Evolutionary conservation across 2,113 vertebrate genomes (phyloP).

Genomic region (Todiramphus saurophagus): DNA sequence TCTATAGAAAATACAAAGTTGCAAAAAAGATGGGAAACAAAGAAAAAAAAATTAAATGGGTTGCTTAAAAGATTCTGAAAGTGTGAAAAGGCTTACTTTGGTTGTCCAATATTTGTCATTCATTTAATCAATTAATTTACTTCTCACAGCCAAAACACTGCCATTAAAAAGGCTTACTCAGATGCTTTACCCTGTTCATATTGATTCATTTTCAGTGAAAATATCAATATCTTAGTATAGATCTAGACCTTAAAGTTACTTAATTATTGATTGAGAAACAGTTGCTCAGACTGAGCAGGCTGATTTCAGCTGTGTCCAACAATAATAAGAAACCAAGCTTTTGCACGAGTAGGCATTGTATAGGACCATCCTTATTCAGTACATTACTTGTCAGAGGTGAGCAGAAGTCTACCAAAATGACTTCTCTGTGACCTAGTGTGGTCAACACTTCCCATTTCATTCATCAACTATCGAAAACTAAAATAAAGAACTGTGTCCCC

Average conservation of each 20-base stretch:
- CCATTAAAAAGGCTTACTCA: conserved; percentile 90
- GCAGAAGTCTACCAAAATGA: conserved; percentile 67
- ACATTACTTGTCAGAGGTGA: conserved; percentile 71
- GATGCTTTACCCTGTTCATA: conserved; percentile 80
- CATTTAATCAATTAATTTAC: conserved; percentile 88
- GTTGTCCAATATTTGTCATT: conserved; percentile 80
- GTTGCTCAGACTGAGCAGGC: conserved; percentile 83
- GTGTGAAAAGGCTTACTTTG: conserved; percentile 66
- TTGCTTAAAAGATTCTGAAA: conserved; percentile 62
- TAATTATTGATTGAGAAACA: conserved; percentile 90
- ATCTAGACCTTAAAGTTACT: conserved; percentile 84
- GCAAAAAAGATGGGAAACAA: neutral
- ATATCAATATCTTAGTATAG: conserved; percentile 94
- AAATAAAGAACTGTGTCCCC: conserved; percentile 20
- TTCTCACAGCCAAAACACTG: conserved; percentile 81
- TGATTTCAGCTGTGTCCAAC: conserved; percentile 77
- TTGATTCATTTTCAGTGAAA: conserved; percentile 88
- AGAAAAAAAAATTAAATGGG: conserved; percentile 29
- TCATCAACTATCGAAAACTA: conserved; percentile 23
- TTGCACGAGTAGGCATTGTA: conserved; percentile 69
- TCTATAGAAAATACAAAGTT: neutral
- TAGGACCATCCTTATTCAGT: conserved; percentile 59
- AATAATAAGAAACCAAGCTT: conserved; percentile 77
- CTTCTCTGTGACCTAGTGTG: conserved; percentile 72
- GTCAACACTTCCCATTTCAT: conserved; percentile 5